phyloP scores from a whole-genome alignment of 2,113 vertebrate genomes.

The Stegostoma tigrinum region DNA sequence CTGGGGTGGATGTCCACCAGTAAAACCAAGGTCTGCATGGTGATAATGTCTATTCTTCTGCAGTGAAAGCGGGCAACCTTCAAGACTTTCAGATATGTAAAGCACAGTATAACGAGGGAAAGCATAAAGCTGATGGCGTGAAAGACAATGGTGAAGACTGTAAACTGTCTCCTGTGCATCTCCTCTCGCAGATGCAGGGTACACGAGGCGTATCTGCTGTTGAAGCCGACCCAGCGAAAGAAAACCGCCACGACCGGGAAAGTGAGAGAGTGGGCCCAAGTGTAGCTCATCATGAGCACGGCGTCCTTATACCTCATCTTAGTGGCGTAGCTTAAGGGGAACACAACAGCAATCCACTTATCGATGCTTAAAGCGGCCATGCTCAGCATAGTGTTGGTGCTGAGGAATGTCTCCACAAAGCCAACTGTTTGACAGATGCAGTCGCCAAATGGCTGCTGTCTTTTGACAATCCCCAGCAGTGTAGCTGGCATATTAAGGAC shows the following conservation, averaged over 20 bases:
- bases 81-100: slow-evolving; percentile 65
- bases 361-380: slow-evolving; percentile 70
- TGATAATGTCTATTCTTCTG: slow-evolving; percentile 63
- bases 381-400: slow-evolving; percentile 62
- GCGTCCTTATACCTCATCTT: slow-evolving; percentile 68
- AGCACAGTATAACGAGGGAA: slow-evolving; percentile 60
- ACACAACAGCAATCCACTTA: slow-evolving; percentile 68
- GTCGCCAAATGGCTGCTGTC: slow-evolving; percentile 54
- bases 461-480: slow-evolving; percentile 52
- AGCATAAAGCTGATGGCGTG: slow-evolving; percentile 61
- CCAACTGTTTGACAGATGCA: slow-evolving; percentile 53
- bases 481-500: slow-evolving; percentile 66
- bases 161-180: slow-evolving; percentile 50
- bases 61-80: slow-evolving; percentile 67
- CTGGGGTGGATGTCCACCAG: slow-evolving; percentile 72
- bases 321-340: slow-evolving; percentile 64
- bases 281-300: slow-evolving; percentile 58
- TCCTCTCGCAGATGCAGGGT: slow-evolving; percentile 54
- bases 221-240: slow-evolving; percentile 65
- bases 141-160: slow-evolving; percentile 61
- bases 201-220: slow-evolving; percentile 60
- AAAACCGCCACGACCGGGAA: slow-evolving; percentile 58
- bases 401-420: slow-evolving; percentile 66
- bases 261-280: slow-evolving; percentile 60
- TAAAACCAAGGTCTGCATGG: slow-evolving; percentile 66